Evolutionary conservation across 2,888 invertebrate genomes (phyloP).

Genomic region (Drosophila subsilvestris): DNA sequence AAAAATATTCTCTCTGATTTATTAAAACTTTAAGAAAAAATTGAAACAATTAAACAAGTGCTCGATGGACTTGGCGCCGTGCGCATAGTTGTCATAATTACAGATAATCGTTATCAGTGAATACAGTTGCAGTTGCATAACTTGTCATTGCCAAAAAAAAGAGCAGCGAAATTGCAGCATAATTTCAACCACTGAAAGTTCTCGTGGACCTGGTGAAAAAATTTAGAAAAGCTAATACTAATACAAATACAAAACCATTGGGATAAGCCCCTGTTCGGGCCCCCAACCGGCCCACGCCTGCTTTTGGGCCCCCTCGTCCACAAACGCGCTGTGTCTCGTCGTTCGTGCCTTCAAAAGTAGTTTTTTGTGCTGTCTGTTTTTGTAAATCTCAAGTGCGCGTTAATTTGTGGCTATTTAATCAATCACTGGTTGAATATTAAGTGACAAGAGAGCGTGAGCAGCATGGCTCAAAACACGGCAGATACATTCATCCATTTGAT

Average conservation of each 20-base stretch:
- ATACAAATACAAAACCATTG: background rate
- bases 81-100: slow-evolving; percentile 10
- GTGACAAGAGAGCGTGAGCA: slow-evolving; percentile 1
- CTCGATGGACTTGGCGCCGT: slow-evolving; percentile 8
- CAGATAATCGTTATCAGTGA: slow-evolving; percentile 25
- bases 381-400: slow-evolving; percentile 31
- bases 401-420: slow-evolving; percentile 29
- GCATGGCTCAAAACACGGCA: slow-evolving; percentile 86
- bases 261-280: background rate
- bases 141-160: slow-evolving; percentile 35
- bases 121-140: slow-evolving; percentile 43
- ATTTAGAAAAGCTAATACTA: slow-evolving; percentile 3
- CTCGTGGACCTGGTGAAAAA: slow-evolving; percentile 9
- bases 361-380: background rate
- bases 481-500: slow-evolving; percentile 97
- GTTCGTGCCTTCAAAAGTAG: background rate
- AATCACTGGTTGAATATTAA: background rate
- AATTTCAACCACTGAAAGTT: slow-evolving; percentile 11
- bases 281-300: background rate
- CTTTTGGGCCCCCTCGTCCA: background rate
- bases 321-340: background rate
- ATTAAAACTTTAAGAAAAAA: slow-evolving; percentile 4
- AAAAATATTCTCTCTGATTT: background rate
- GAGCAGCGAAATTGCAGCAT: slow-evolving; percentile 15
- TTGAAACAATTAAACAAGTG: slow-evolving; percentile 3